phyloP scores from a whole-genome alignment of 2,797 vertebrate species.

The Pipistrellus kuhlii region DNA sequence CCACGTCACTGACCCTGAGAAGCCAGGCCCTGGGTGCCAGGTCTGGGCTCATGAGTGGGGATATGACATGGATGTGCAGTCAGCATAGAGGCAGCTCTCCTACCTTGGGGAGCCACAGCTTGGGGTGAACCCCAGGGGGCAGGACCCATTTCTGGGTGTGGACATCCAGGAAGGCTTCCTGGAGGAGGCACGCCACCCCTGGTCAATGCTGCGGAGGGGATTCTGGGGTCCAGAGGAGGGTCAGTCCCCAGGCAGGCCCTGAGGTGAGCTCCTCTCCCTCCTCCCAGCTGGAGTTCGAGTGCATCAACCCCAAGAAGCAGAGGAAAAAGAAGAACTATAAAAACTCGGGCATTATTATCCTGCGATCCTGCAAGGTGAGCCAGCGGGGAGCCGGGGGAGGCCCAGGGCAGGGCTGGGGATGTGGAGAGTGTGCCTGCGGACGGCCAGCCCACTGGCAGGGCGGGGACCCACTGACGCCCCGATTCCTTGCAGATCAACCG shows the following conservation, averaged over 20 bases:
- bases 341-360: conserved; percentile 95
- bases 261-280: neutral
- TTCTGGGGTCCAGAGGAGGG: neutral
- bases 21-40: neutral
- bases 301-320: conserved; percentile 99
- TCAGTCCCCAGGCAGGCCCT: neutral
- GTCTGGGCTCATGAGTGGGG: neutral
- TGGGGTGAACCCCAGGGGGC: neutral
- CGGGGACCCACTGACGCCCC: neutral
- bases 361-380: conserved; percentile 96
- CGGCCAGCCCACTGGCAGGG: no score
- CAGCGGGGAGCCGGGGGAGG: rapidly evolving
- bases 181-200: neutral
- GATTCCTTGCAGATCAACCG: conserved; percentile 92
- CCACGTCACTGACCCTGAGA: neutral
- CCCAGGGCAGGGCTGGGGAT: rapidly evolving
- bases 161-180: neutral
- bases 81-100: neutral
- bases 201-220: neutral
- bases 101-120: neutral
- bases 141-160: neutral
- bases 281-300: conserved; percentile 96
- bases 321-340: conserved; percentile 98
- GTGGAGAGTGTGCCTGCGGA: no score
- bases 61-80: neutral